Conservation (phyloP, 2,888 invertebrate genomes). For the Amphipoea oculea region DNA sequence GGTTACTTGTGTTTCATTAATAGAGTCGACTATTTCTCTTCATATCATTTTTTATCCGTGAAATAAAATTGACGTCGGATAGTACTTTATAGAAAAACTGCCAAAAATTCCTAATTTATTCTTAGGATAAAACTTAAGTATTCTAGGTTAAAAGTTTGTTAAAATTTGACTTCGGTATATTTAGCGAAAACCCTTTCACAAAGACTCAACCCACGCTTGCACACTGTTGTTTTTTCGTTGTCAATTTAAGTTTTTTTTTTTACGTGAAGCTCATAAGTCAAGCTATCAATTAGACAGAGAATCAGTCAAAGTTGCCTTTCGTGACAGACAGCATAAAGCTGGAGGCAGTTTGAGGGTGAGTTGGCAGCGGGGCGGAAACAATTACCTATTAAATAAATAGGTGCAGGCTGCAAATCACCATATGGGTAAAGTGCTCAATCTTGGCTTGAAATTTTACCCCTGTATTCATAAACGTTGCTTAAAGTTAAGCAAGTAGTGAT, state of each 20-base stretch:
- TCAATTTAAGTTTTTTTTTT: conserved; percentile 74
- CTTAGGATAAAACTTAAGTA: not conserved
- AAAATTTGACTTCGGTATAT: not conserved
- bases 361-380: not conserved
- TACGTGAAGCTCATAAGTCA: conserved; percentile 83
- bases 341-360: conserved; percentile 50
- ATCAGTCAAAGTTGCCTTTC: conserved; percentile 80
- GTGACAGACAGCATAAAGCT: conserved; percentile 65
- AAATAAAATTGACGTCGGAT: not conserved
- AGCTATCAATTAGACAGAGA: conserved; percentile 83
- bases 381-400: not conserved
- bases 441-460: not conserved
- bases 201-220: conserved; percentile 52
- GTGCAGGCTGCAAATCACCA: not conserved
- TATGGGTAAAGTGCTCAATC: no score
- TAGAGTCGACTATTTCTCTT: not conserved
- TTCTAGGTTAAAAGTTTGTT: no score
- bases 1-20: not conserved
- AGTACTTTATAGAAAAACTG: not conserved
- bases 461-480: not conserved
- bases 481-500: no score
- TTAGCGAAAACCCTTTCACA: conserved; percentile 23
- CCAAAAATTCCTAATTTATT: not conserved
- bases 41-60: not conserved
- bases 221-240: conserved; percentile 62